Evolutionary conservation across 1,140 invertebrate genomes (phyloP).

Genomic region (Choristoneura fumiferana): DNA sequence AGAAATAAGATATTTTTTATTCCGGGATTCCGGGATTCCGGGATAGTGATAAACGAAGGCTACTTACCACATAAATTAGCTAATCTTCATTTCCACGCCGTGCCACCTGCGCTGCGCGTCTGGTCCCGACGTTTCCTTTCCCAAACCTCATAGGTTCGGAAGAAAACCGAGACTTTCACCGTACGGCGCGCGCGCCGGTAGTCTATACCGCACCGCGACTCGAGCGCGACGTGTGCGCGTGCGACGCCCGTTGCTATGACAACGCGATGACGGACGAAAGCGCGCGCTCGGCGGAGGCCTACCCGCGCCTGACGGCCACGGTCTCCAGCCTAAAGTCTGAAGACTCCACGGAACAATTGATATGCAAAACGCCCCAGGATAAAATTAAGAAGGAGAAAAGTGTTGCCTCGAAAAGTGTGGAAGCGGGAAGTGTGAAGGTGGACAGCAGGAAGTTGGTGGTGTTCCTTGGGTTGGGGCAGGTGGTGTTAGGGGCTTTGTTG

Average conservation of each 20-base stretch:
- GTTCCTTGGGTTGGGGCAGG: conserved; percentile 77
- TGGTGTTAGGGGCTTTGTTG: conserved; percentile 79
- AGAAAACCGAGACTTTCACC: conserved; percentile 19
- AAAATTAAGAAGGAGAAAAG: conserved; percentile 49
- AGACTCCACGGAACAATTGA: conserved; percentile 78
- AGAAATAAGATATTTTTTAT: too few relatives aligned
- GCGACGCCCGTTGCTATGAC: conserved; percentile 23
- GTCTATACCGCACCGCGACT: conserved; percentile 10
- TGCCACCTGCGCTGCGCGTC: background rate
- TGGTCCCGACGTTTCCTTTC: background rate
- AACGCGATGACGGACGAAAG: conserved; percentile 9
- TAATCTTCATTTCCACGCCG: background rate
- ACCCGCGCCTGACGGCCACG: conserved; percentile 43
- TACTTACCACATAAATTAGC: background rate
- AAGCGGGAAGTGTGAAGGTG: conserved; percentile 55
- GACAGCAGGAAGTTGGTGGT: conserved; percentile 63
- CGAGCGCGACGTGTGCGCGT: conserved; percentile 23
- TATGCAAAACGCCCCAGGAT: conserved; percentile 78
- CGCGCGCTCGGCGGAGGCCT: conserved; percentile 38
- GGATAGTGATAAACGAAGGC: too few relatives aligned
- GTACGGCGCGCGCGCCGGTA: background rate
- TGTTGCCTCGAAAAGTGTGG: conserved; percentile 62
- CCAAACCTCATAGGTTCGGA: conserved; percentile 4
- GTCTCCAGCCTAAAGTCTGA: conserved; percentile 72
- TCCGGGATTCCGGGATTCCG: too few relatives aligned